Base-by-base conservation (phyloP, 1,140 invertebrate species). In the Chionoecetes opilio region DNA sequence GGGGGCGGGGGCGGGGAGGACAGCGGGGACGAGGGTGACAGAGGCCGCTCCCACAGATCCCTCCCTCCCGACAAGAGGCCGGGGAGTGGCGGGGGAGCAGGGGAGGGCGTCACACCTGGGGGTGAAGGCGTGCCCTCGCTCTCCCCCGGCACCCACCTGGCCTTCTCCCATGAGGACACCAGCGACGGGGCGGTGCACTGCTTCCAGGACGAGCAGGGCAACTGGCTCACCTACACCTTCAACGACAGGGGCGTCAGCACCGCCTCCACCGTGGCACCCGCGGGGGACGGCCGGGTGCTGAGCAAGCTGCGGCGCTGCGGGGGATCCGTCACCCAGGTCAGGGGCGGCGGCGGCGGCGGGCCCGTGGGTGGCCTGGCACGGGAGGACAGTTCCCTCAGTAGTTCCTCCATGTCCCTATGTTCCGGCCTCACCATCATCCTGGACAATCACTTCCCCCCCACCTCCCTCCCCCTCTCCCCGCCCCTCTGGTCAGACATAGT, bases 111-210 rank as follows among this genome's bases (percentile, higher is more conserved):
- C 3, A n/a, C 63, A 17, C 63, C 63, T n/a, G 85, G 17, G 11
- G n/a, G n/a, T n/a, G 93, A 93, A 29, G 94, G 94, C 9, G 96
- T 96, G 26, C 95, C 95, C n/a, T 93, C 93, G 35, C 91, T 96
- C 2, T 91, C 96, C 89, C 97, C 97, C 34, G 97, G 97, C 92
- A 97, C 97, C 82, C 98, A 99, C 96, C 97, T 99, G 38, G 98
- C 99, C 0, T 98, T 98, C 21, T 98, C 98, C 91, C 98, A 99
- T 96, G 98, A 99, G 95, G 99, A 99, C 96, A 99, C 98, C 0
- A 98, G 98, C 8, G 98, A 99, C 96, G 99, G 99, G 75, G 98
- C 98, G 8, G 98, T 99, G 84, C 99, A 99, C 97, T 99, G 98
- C 96, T 99, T 99, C 96, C 97, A 97, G 94, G 97, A 98, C 96